Evolutionary conservation across 2,113 vertebrate species (phyloP).

Genomic region (Sprattus sprattus): DNA sequence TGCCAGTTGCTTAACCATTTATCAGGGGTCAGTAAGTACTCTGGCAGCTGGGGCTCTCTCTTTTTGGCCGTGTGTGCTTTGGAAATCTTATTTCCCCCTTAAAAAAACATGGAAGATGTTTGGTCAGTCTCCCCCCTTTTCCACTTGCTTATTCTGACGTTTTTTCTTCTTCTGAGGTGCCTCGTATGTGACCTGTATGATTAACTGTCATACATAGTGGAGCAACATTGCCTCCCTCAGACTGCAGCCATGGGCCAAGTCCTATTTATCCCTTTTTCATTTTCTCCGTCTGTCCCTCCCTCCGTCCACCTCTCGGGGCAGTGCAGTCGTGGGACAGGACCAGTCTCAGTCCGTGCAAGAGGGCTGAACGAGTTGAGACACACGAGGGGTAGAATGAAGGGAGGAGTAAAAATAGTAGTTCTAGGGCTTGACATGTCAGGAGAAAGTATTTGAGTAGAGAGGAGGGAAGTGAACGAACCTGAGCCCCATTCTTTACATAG

Average conservation of each 20-base stretch:
- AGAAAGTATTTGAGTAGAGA: constrained; percentile 48
- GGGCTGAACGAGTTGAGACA: constrained; percentile 58
- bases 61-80: constrained; percentile 51
- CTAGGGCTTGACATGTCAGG: constrained; percentile 53
- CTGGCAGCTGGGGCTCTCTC: constrained; percentile 65
- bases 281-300: neutral
- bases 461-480: constrained; percentile 40
- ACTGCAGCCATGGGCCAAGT: constrained; percentile 1
- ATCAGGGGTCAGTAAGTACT: constrained; percentile 68
- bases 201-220: constrained; percentile 28
- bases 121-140: neutral
- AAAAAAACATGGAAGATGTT: neutral
- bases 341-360: constrained; percentile 28
- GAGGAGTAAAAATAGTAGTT: constrained; percentile 59
- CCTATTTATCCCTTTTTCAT: constrained; percentile 13
- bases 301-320: constrained; percentile 33
- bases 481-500: constrained; percentile 42
- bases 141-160: neutral
- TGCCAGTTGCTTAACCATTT: constrained; percentile 75
- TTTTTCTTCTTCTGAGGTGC: constrained; percentile 11
- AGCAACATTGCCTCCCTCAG: constrained; percentile 43
- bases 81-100: constrained; percentile 32
- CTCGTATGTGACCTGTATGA: constrained; percentile 8
- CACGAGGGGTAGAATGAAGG: constrained; percentile 51
- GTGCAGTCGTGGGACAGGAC: constrained; percentile 41